A percentile compares a stretch with the other conserved stretches of the same genome.
Conservation (phyloP, 2,888 invertebrate genomes). For the Ditula angustiorana region DNA sequence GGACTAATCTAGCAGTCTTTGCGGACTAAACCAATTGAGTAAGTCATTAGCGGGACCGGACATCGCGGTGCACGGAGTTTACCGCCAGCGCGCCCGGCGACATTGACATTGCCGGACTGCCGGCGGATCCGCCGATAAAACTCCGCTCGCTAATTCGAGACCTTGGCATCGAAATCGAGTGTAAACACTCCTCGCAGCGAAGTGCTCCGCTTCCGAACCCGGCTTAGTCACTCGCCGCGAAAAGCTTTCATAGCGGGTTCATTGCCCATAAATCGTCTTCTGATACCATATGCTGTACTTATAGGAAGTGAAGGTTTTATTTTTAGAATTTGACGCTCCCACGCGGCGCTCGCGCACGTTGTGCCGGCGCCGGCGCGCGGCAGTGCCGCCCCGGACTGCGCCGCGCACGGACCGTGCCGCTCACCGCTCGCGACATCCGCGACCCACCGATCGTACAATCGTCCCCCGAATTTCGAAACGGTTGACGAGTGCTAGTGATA, state of each 20-base stretch:
- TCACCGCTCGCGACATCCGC: slow-evolving; percentile 46
- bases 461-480: slow-evolving; percentile 61
- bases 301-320: slow-evolving; percentile 80
- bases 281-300: slow-evolving; percentile 68
- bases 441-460: slow-evolving; percentile 54
- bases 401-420: slow-evolving; percentile 44
- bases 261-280: slow-evolving; percentile 80
- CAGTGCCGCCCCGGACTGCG: slow-evolving; percentile 50
- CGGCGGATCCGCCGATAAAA: slow-evolving; percentile 20
- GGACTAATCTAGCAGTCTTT: slow-evolving; percentile 17
- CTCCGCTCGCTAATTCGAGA: slow-evolving; percentile 42
- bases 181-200: slow-evolving; percentile 46
- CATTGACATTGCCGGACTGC: slow-evolving; percentile 36
- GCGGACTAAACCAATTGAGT: not conserved
- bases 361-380: slow-evolving; percentile 42
- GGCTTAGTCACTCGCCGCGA: slow-evolving; percentile 62
- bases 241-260: slow-evolving; percentile 79
- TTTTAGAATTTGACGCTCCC: slow-evolving; percentile 71
- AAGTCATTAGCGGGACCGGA: slow-evolving; percentile 9
- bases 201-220: slow-evolving; percentile 49
- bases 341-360: slow-evolving; percentile 56
- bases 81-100: slow-evolving; percentile 1
- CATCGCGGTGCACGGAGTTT: not conserved
- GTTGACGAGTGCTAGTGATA: slow-evolving; percentile 74
- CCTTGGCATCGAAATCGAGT: slow-evolving; percentile 61